These are phyloP conservation scores for Podargus strigoides DNA, from an alignment of 2,797 vertebrate species.

Conservation along the genomic window DNA sequence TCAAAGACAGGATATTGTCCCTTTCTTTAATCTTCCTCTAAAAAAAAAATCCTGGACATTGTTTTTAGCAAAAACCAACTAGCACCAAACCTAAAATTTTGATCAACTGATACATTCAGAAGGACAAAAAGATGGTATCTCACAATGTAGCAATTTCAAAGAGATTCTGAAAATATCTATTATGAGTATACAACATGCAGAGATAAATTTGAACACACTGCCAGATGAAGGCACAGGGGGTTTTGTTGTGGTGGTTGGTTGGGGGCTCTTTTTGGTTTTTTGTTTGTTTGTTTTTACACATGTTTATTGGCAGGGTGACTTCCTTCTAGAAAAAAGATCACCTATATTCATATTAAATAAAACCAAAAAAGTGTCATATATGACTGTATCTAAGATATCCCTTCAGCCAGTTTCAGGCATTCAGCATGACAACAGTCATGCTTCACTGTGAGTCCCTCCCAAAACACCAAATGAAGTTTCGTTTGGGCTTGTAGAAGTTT, in stretches of 20 bases:
- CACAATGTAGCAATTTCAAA: background rate
- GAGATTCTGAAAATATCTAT: background rate
- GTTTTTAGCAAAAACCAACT: background rate
- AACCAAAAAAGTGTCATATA: background rate
- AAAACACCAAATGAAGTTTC: background rate
- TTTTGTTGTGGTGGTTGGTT: background rate
- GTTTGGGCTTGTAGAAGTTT: background rate
- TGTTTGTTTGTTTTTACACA: background rate
- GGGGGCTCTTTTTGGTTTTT: rapidly evolving
- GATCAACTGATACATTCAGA: background rate
- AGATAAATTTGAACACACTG: background rate
- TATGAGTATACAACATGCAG: background rate
- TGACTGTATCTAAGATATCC: background rate
- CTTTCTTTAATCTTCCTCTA: background rate
- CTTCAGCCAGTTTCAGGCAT: background rate
- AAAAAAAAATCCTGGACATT: background rate
- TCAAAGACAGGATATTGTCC: background rate
- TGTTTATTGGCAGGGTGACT: background rate
- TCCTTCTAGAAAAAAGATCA: background rate
- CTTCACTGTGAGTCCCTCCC: background rate
- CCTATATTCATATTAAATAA: background rate
- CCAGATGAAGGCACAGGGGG: background rate
- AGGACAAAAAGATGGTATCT: background rate
- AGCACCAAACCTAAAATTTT: background rate
- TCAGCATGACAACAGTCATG: background rate